phyloP scores from a whole-genome alignment of 2,888 invertebrate species.

The Lymantria dispar region DNA sequence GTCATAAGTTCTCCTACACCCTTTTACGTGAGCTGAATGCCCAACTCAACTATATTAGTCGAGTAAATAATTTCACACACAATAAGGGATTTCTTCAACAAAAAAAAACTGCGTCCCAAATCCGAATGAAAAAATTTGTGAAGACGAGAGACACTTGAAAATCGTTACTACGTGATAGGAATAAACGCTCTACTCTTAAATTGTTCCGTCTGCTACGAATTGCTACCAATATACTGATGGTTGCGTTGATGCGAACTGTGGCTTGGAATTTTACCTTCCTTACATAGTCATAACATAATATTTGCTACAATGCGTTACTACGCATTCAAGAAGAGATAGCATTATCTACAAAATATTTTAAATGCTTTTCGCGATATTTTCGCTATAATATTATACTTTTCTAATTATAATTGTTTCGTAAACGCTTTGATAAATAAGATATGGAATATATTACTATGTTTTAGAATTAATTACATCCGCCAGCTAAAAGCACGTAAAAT shows the following conservation, averaged over 20 bases:
- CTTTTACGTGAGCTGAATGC: slow-evolving; percentile 49
- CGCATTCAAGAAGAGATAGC: no score
- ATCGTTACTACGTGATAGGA: slow-evolving; percentile 60
- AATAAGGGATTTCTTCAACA: slow-evolving; percentile 14
- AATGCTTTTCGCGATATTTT: no score
- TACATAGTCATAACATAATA: slow-evolving; percentile 15
- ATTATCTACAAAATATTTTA: no score
- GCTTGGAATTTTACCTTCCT: slow-evolving; percentile 13
- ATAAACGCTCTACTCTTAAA: slow-evolving; percentile 26
- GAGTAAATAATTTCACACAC: slow-evolving; percentile 62
- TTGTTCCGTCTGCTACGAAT: slow-evolving; percentile 21
- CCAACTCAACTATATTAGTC: slow-evolving; percentile 47
- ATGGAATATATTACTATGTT: slow-evolving; percentile 10
- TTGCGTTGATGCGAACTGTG: slow-evolving; percentile 6
- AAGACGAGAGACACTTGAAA: slow-evolving; percentile 57
- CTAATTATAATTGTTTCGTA: slow-evolving; percentile 6
- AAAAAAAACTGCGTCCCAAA: slow-evolving; percentile 38
- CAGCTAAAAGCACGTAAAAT: slow-evolving; percentile 23
- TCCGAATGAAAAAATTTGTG: slow-evolving; percentile 49
- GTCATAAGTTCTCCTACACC: slow-evolving; percentile 35
- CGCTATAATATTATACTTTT: neutral
- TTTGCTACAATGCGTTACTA: slow-evolving; percentile 5
- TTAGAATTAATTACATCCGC: slow-evolving; percentile 27
- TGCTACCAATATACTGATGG: slow-evolving; percentile 17
- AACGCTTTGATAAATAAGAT: slow-evolving; percentile 13